Conservation (phyloP, 1,140 invertebrate species). For the Penaeus chinensis region DNA sequence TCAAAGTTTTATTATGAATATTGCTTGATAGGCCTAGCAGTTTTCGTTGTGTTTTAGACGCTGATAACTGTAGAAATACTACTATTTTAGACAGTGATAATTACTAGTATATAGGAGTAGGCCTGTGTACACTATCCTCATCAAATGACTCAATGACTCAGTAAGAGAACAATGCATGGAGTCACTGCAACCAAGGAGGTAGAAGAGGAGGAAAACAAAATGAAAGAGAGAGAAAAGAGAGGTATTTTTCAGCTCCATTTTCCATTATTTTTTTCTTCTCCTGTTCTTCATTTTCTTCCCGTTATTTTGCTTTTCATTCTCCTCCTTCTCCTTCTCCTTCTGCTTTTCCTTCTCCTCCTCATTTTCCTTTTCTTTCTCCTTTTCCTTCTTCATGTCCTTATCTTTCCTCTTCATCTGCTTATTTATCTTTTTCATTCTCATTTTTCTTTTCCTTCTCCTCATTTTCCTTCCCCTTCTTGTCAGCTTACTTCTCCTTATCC, state of each 20-base stretch:
- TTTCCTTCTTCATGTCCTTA: neutral
- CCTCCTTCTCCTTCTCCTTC: neutral
- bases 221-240: conserved; percentile 9
- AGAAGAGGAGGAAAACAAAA: conserved; percentile 17
- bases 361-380: neutral
- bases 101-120: too few relatives aligned
- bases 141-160: too few relatives aligned
- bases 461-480: neutral
- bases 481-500: conserved; percentile 5
- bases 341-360: neutral
- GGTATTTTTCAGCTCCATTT: neutral
- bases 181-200: neutral
- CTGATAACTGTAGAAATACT: too few relatives aligned
- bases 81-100: too few relatives aligned
- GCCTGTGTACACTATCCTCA: too few relatives aligned
- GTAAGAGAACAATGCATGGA: too few relatives aligned
- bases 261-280: neutral
- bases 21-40: too few relatives aligned
- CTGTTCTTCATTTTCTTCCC: neutral
- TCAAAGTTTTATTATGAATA: too few relatives aligned
- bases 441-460: neutral
- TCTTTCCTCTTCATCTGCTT: too few relatives aligned
- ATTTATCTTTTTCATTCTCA: too few relatives aligned
- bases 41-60: too few relatives aligned
- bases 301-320: neutral